These are phyloP conservation scores for Geodia barretti DNA, from an alignment of 37 sponge, comb jelly and placozoan species.

Conservation along the genomic window DNA sequence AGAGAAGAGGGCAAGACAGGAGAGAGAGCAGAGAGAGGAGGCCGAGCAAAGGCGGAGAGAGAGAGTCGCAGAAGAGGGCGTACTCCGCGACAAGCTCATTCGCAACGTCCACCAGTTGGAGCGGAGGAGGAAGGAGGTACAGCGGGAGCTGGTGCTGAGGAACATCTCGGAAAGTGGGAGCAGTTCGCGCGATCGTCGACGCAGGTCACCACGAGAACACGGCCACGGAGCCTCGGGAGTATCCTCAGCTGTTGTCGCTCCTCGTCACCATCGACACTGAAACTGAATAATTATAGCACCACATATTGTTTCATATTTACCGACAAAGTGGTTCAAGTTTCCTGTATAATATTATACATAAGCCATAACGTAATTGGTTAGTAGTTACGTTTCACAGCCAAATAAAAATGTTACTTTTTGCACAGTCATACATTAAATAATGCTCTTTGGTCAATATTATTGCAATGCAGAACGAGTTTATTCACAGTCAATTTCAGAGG, in stretches of 20 bases:
- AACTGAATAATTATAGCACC: too few relatives aligned
- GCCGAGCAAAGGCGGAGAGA: constrained; percentile 16
- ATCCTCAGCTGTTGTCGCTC: background rate
- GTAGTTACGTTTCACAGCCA: too few relatives aligned
- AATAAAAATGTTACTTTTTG: background rate
- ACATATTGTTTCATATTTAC: too few relatives aligned
- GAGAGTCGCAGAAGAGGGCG: constrained; percentile 17
- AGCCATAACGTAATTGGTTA: too few relatives aligned
- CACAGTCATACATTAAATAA: background rate
- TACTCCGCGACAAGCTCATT: constrained; percentile 31
- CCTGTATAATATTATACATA: too few relatives aligned
- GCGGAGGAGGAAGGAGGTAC: constrained; percentile 47
- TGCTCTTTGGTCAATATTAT: background rate
- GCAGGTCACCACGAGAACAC: too few relatives aligned
- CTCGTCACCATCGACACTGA: background rate
- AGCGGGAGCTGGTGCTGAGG: constrained; percentile 34
- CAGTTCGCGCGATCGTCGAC: too few relatives aligned
- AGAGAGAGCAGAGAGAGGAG: constrained; percentile 14
- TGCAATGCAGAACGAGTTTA: background rate
- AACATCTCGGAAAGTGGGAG: background rate
- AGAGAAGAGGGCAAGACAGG: background rate
- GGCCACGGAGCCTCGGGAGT: background rate
- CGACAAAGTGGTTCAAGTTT: too few relatives aligned
- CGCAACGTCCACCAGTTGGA: constrained; percentile 54
- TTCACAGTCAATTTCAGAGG: too few relatives aligned